Evolutionary conservation across 1,140 invertebrate genomes (phyloP), one percentile per base, ranked within the genome.

Genomic region (Sweltsa coloradensis): DNA sequence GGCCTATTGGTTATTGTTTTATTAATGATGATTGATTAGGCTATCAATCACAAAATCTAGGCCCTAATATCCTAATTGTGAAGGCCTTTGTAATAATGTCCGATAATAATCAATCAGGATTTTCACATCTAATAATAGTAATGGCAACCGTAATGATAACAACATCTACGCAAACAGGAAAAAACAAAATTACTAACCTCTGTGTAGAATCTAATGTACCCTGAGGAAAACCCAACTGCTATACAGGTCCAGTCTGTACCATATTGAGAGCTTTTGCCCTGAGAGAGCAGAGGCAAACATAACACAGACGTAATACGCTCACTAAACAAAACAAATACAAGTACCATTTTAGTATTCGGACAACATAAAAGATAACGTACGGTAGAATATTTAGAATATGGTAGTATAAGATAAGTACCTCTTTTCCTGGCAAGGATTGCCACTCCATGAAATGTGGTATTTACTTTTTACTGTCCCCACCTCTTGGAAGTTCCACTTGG

Each of bases 161-260:
- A 48, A 29, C 5, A 7, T 47, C 44, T 49, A 24, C 42, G 36
- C 18, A 41, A 26, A 19, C 29, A 29, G 13, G 25, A 18, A 14
- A 50, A 34, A 41, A 34, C n/a, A n/a, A 16, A 3, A 22, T 27
- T 5, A 47, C 52, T 61, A 67, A 81, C 79, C 64, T 85, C 91
- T 7, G 87, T 90, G 60, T 92, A 96, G 67, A 96, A 90, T 51
- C 81, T 71, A 25, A 96, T 69, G 68, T 75, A 79, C 24, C 94
- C 93, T 50, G 83, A 81, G 53, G 75, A 78, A 55, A 92, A 88
- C 18, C 92, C 92, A 48, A 94, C 74, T 50, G 84, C 76, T 51
- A 96, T 76, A 65, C 89, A 93, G 11, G 89, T 93, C 92, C 92
- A 97, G 62, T 97, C 92, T 34, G 83, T 77, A n/a, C 75, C 76